Evolutionary conservation across 2,888 invertebrate genomes (phyloP).

Genomic region (Heliconius ethilla): DNA sequence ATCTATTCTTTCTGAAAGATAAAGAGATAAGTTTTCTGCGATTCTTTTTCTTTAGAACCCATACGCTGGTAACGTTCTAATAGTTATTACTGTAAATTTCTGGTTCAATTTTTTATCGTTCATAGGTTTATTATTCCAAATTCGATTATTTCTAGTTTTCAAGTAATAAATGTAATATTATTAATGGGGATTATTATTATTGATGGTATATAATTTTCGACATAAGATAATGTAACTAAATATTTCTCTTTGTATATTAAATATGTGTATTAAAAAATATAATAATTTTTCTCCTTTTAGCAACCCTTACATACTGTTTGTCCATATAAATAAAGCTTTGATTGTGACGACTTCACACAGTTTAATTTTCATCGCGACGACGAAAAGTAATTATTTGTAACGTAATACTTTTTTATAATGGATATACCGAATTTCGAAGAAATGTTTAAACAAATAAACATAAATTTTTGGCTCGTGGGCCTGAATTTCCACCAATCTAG

Average conservation of each 20-base stretch:
- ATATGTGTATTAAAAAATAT: not conserved
- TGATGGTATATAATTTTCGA: not conserved
- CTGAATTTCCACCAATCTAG: constrained; percentile 54
- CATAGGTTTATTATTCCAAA: not conserved
- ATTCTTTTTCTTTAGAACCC: constrained; percentile 23
- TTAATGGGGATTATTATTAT: too few relatives aligned
- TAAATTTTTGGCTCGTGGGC: constrained; percentile 59
- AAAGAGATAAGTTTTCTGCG: constrained; percentile 33
- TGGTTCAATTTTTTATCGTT: not conserved
- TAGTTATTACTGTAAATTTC: constrained; percentile 15
- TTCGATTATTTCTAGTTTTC: not conserved
- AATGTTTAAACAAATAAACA: constrained; percentile 59
- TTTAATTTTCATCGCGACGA: constrained; percentile 27
- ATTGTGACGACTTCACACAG: constrained; percentile 20
- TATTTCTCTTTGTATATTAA: too few relatives aligned
- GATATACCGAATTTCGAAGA: constrained; percentile 57
- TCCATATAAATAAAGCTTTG: constrained; percentile 11
- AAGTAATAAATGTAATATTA: not conserved
- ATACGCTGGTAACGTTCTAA: constrained; percentile 27
- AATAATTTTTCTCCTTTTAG: not conserved
- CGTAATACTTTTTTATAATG: constrained; percentile 39
- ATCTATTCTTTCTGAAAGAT: constrained; percentile 33
- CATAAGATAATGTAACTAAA: not conserved
- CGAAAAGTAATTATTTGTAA: constrained; percentile 14
- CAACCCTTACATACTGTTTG: constrained; percentile 23